Conservation (phyloP, 2,113 vertebrate genomes). For the Nasalis larvatus region DNA sequence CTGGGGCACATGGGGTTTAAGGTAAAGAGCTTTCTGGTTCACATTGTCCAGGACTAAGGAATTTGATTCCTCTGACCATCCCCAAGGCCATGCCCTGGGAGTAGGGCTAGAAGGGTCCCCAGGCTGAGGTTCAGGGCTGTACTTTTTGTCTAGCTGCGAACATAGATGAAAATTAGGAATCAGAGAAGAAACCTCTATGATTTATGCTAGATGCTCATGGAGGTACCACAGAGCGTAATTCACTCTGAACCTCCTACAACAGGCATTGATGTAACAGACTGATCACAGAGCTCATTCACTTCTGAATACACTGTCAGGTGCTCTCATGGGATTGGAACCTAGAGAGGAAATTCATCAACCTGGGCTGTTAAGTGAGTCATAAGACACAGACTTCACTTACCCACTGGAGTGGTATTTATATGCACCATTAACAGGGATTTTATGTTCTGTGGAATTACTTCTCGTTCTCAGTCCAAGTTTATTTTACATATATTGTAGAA, state of each 20-base stretch:
- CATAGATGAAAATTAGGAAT: background rate
- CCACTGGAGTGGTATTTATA: background rate
- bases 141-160: background rate
- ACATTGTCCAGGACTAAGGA: background rate
- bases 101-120: background rate
- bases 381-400: background rate
- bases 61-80: background rate
- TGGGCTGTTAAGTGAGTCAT: background rate
- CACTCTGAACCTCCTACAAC: background rate
- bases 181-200: background rate
- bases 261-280: background rate
- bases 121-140: background rate
- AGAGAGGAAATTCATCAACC: background rate
- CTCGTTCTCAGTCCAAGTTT: background rate
- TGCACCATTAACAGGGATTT: background rate
- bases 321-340: background rate
- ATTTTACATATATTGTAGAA: background rate
- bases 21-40: background rate
- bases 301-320: background rate
- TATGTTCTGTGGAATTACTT: background rate
- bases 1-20: background rate
- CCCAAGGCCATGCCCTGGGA: background rate
- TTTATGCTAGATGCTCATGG: background rate
- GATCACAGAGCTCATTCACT: background rate
- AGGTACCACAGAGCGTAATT: background rate